Evolutionary conservation across 1,140 invertebrate species (phyloP).

Genomic region (Steinernema feltiae): DNA sequence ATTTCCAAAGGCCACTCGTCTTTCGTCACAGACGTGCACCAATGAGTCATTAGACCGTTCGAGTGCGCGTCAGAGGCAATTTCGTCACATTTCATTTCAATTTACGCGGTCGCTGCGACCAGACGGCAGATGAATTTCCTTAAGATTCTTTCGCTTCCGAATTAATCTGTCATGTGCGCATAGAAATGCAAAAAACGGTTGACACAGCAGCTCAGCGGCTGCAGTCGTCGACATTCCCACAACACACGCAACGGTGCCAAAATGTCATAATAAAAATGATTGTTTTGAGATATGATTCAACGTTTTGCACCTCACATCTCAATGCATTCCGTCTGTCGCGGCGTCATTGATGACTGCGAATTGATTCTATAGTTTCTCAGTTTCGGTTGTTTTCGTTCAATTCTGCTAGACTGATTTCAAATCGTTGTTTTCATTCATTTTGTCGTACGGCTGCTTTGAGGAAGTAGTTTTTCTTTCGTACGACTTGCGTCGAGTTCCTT

Average conservation of each 20-base stretch:
- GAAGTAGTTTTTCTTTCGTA: too few species aligned
- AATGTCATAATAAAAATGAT: not conserved
- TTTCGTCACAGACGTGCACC: not conserved
- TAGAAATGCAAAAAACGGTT: not conserved
- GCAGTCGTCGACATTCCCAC: not conserved
- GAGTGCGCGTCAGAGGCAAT: not conserved
- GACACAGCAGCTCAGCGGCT: too few species aligned
- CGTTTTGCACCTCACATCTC: not conserved
- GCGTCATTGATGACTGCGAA: too few species aligned
- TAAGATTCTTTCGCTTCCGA: not conserved
- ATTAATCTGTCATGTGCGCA: not conserved
- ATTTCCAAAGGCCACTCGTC: not conserved
- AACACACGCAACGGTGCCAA: too few species aligned
- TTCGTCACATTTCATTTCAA: not conserved
- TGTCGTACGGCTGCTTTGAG: too few species aligned
- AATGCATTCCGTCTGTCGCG: not conserved
- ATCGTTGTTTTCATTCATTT: too few species aligned
- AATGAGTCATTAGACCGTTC: not conserved
- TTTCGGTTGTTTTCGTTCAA: too few species aligned
- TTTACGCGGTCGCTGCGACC: not conserved
- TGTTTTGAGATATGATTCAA: not conserved
- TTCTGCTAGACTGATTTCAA: too few species aligned
- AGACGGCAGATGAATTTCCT: not conserved
- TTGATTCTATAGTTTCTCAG: too few species aligned
- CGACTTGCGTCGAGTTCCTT: too few species aligned